Evolutionary conservation across 2,113 vertebrate genomes (phyloP), one percentile per base, ranked within the genome.

Genomic region (Amblyopsis rosae): DNA sequence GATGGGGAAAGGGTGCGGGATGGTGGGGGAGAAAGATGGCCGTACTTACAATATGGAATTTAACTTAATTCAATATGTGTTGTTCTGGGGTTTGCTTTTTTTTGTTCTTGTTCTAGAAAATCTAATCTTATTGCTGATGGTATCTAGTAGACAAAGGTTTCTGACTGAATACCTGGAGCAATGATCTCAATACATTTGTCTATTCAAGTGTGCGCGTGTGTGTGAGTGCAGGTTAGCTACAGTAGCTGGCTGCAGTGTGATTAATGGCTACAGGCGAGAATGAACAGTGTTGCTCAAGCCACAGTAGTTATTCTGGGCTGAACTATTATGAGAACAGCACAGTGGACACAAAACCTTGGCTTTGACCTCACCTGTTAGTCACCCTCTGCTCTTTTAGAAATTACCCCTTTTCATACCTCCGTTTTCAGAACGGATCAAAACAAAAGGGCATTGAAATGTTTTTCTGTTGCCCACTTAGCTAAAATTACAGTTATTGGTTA

Each of bases 291-390:
- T 65, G 67, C 76, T 84, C 86, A 84, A 75, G 72, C 81, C 74
- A 77, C 63, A 70, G 71, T 16, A 76, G 81, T 87, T 87, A 88
- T 87, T 90, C 86, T 86, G 80, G 85, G 85, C 87, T 83, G 86
- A 87, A 85, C 85, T 55, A 76, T 77, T 77, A 80, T 85, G 82
- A 82, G 73, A 49, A 60, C 81, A 75, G 59, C 78, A 54, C 51
- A 62, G 83, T 82, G 82, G 81, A 81, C 87, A 81, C 82, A 73
- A 76, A 84, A 78, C 82, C 85, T 80, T 77, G 77, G 65, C 72
- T 59, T 72, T 77, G 75, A 79, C 86, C 81, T 83, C 83, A 89
- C 87, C 87, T 86, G 85, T 84, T 62, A 68, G 47, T 82, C 83
- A 73, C 80, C 74, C 53, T 66, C 60, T 19, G 78, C 76, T 53